Evolutionary conservation across 2,888 invertebrate species (phyloP).

Genomic region (Ganaspis brasiliensis): DNA sequence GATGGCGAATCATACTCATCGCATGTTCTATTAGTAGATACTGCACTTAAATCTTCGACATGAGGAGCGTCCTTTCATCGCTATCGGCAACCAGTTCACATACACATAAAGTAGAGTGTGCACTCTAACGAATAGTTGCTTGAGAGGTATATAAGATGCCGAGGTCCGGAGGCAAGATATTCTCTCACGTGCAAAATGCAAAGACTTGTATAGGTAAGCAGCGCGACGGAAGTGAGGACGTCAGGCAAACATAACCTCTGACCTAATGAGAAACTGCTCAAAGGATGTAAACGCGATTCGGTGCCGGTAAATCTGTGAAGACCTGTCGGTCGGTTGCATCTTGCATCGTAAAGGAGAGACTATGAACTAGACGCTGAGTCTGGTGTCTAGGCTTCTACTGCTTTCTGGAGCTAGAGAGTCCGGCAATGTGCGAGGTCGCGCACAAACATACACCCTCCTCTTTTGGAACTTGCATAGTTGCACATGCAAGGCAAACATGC

Average conservation of each 20-base stretch:
- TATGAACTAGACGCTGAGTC: neutral
- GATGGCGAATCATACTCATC: too few species aligned
- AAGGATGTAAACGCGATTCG: constrained; percentile 32
- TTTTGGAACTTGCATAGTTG: constrained; percentile 29
- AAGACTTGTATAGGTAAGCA: constrained; percentile 28
- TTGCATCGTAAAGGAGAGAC: neutral
- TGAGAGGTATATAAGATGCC: constrained; percentile 7
- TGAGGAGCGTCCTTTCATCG: neutral
- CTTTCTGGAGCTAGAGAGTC: constrained; percentile 23
- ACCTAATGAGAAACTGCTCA: constrained; percentile 44
- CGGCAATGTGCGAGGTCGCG: constrained; percentile 54
- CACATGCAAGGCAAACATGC: constrained; percentile 52
- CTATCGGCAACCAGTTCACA: constrained; percentile 4
- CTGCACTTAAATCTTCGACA: neutral
- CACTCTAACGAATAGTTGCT: neutral
- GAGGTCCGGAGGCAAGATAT: constrained; percentile 12
- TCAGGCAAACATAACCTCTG: constrained; percentile 46
- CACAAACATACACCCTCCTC: constrained; percentile 64
- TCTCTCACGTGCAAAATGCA: constrained; percentile 35
- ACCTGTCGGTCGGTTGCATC: constrained; percentile 24
- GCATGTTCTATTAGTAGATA: too few species aligned
- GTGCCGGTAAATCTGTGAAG: constrained; percentile 8
- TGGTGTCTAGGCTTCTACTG: neutral
- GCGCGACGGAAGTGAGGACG: constrained; percentile 31
- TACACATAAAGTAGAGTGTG: neutral